Evolutionary conservation across 2,888 invertebrate species (phyloP), one percentile per base, ranked within the genome.

Genomic region (Antitype chi): DNA sequence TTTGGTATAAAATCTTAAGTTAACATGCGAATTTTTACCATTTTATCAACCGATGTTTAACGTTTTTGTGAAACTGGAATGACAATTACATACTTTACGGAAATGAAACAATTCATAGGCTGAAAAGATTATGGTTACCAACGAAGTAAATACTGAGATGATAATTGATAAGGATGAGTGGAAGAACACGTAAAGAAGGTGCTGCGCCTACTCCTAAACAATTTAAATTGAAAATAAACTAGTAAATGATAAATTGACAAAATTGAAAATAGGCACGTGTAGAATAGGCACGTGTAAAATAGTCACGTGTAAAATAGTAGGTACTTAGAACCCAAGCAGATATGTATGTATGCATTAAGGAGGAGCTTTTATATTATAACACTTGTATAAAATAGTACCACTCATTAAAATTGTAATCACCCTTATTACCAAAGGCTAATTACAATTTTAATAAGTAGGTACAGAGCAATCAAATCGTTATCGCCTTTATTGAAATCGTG

Each of bases 351-450:
- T 28, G 11, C 38, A 47, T 47, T 5, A 32, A 32, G 32, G 32
- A 32, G 32, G 32, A 32, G 32, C 32, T 4, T 32, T 32, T 32
- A 32, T 32, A 32, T 32, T n/a, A 49, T 62, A 76, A 28, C 55
- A 55, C 25, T 68, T 25, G 28, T n/a, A 11, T 32, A 25, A 57
- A 80, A 63, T 17, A 17, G 32, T 57, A 3, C 0, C 23, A 5
- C 47, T 62, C 60, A 32, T 25, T 43, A 55, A 43, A 67, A 62
- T 23, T 80, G 0, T 23, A 57, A 79, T 59, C 60, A 79, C 8
- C 11, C 32, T 53, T 62, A 59, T 59, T 59, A 59, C 20, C 28
- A 20, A 20, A 59, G 28, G 59, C 59, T 20, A 20, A 20, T 59
- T 59, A 28, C 9, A 20, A 9, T 59, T 60, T 32, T 20, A 59